phyloP scores from a whole-genome alignment of 1,140 invertebrate genomes.

The Microplitis demolitor region DNA sequence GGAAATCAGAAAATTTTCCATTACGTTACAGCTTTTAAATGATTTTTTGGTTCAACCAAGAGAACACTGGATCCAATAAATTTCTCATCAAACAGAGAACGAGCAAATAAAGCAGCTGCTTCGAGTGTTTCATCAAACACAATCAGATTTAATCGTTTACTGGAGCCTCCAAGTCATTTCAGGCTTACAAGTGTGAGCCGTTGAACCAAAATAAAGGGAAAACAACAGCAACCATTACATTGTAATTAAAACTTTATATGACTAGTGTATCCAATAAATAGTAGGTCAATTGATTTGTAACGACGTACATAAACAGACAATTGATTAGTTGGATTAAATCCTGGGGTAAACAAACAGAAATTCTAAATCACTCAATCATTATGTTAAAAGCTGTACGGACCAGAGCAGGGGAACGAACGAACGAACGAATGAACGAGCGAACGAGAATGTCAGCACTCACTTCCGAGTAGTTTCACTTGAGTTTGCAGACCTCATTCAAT shows the following conservation, averaged over 20 bases:
- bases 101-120: background rate
- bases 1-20: background rate
- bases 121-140: background rate
- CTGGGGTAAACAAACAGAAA: too few species aligned
- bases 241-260: too few species aligned
- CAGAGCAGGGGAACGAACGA: background rate
- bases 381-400: background rate
- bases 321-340: background rate
- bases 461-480: slow-evolving; percentile 28
- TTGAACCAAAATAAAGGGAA: too few species aligned
- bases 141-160: background rate
- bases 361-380: too few species aligned
- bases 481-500: slow-evolving; percentile 26
- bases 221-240: too few species aligned
- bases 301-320: background rate
- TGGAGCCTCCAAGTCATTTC: background rate
- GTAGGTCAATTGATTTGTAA: too few species aligned
- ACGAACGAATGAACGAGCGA: background rate
- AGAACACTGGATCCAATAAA: background rate
- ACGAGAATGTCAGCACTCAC: slow-evolving; percentile 12
- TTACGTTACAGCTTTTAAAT: background rate
- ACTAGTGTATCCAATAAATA: too few species aligned
- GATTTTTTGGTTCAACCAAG: too few species aligned
- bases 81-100: background rate
- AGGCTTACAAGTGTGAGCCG: too few species aligned